Conservation (phyloP, 35 echinoderm and acorn worm genomes). For the Amphiura filiformis region DNA sequence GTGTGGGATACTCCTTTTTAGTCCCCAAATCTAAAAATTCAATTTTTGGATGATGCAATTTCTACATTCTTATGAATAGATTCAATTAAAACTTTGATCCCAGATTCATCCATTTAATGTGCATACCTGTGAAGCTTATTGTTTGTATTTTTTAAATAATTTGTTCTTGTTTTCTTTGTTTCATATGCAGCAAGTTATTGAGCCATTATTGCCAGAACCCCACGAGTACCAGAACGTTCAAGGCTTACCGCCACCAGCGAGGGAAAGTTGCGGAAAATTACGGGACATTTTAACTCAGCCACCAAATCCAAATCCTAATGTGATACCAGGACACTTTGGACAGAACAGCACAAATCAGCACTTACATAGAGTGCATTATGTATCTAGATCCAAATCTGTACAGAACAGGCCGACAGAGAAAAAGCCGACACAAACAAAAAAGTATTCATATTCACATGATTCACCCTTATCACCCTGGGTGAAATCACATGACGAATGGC, state of each 20-base stretch:
- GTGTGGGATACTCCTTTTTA: no score
- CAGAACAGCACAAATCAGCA: slow-evolving; percentile 79
- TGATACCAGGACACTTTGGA: slow-evolving; percentile 54
- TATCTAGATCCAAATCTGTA: slow-evolving; percentile 39
- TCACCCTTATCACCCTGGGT: slow-evolving; percentile 29
- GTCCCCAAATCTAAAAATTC: no score
- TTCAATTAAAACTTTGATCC: no score
- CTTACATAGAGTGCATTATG: slow-evolving; percentile 88
- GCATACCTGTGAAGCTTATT: no score
- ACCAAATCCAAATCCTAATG: slow-evolving; percentile 47
- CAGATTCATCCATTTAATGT: no score
- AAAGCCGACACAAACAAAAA: slow-evolving; percentile 40
- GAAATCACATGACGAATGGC: slow-evolving; percentile 68
- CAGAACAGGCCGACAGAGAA: slow-evolving; percentile 35
- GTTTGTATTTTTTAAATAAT: no score
- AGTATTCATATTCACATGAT: slow-evolving; percentile 50
- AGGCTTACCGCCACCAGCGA: slow-evolving; percentile 41
- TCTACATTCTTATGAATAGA: no score
- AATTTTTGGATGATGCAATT: no score
- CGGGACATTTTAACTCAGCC: slow-evolving; percentile 77
- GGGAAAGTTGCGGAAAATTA: slow-evolving; percentile 67
- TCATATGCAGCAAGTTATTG: slow-evolving; percentile 53
- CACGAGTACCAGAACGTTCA: slow-evolving; percentile 83
- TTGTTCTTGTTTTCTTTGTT: no score
- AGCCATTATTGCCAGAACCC: slow-evolving; percentile 63